These are phyloP conservation scores for Nycticebus coucang DNA, from an alignment of 2,113 vertebrate genomes.

Conservation along the genomic window DNA sequence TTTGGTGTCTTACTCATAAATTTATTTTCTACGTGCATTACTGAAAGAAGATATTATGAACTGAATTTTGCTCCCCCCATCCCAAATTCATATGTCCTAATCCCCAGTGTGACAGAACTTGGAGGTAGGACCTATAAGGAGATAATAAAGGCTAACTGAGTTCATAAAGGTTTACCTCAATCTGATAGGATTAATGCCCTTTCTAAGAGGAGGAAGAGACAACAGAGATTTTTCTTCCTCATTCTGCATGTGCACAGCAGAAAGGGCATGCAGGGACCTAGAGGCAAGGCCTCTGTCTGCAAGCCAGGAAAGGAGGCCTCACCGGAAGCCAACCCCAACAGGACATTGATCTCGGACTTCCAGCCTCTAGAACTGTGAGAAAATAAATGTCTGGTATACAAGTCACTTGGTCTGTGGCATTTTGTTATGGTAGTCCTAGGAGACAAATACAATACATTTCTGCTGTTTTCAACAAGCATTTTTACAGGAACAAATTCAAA, in stretches of 20 bases:
- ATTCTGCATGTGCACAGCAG: no score
- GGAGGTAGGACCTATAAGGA: neutral
- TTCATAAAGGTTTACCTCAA: neutral
- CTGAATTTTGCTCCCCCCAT: neutral
- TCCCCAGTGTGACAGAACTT: neutral
- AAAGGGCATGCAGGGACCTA: neutral
- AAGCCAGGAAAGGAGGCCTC: neutral
- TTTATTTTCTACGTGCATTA: neutral
- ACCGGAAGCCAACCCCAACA: neutral
- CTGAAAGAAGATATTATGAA: neutral
- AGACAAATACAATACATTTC: neutral
- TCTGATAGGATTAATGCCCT: neutral
- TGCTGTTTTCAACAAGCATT: neutral
- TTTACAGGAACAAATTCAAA: neutral
- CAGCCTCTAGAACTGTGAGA: neutral
- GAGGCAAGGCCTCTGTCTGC: no score
- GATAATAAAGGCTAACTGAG: neutral
- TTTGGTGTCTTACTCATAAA: neutral
- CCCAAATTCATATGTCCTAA: neutral
- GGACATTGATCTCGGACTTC: neutral
- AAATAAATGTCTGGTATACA: neutral
- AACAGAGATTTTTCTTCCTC: neutral
- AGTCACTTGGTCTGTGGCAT: neutral
- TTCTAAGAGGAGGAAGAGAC: neutral
- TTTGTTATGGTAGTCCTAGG: neutral